phyloP scores from a whole-genome alignment of 2,113 vertebrate species.

The Clarias macrocephalus region DNA sequence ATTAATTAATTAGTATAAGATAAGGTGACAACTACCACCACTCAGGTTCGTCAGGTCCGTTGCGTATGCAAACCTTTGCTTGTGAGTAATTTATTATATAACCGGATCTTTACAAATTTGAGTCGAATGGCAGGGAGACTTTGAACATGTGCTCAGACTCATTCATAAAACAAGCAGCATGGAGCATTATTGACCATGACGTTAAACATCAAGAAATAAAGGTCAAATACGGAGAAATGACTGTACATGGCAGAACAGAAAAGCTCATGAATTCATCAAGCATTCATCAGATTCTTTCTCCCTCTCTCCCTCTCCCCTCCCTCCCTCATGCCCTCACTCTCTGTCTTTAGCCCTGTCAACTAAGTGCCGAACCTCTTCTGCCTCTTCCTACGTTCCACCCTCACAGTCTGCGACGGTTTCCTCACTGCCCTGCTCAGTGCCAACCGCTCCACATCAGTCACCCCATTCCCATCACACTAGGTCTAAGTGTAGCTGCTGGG shows the following conservation, averaged over 20 bases:
- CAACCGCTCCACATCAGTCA: conserved; percentile 72
- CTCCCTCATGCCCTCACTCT: conserved; percentile 17
- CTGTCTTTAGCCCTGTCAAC: conserved; percentile 65
- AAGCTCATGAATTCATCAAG: background rate
- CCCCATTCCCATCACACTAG: conserved; percentile 66
- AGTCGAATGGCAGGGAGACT: background rate
- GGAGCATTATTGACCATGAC: background rate
- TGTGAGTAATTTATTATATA: background rate
- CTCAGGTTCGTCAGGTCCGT: background rate
- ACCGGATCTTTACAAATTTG: too few relatives aligned
- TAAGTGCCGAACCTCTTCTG: conserved; percentile 57
- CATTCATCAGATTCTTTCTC: background rate
- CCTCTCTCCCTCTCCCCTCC: conserved; percentile 5
- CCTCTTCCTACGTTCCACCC: conserved; percentile 68
- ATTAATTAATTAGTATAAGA: too few relatives aligned
- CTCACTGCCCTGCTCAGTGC: conserved; percentile 71
- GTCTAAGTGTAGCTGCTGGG: conserved; percentile 58
- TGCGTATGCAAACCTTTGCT: background rate
- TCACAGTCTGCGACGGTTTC: conserved; percentile 69
- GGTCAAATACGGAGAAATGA: conserved; percentile 5
- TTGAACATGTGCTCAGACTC: background rate
- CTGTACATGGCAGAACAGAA: background rate
- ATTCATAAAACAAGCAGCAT: background rate
- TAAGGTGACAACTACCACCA: background rate
- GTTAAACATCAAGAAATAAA: background rate